phyloP scores from a whole-genome alignment of 2,113 vertebrate genomes.

The Silurus glanis region DNA sequence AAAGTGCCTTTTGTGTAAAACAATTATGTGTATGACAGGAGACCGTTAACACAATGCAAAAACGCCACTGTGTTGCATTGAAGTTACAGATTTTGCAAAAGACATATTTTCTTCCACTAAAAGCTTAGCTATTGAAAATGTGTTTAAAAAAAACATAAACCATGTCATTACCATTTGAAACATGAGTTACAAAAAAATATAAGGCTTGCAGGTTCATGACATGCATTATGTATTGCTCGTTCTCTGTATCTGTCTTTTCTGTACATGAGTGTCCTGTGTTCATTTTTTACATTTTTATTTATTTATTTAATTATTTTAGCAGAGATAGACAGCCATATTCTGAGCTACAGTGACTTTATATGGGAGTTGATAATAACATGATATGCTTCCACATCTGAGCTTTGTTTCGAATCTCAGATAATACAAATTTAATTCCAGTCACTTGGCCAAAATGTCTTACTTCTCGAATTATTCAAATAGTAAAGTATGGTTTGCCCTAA shows the following conservation, averaged over 20 bases:
- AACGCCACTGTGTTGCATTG: constrained; percentile 27
- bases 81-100: constrained; percentile 27
- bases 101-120: constrained; percentile 27
- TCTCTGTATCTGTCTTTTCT: constrained; percentile 12
- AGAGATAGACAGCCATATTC: constrained; percentile 13
- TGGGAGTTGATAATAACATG: background rate
- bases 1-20: constrained; percentile 44
- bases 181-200: constrained; percentile 35
- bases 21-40: constrained; percentile 43
- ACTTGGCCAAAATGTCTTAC: background rate
- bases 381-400: background rate
- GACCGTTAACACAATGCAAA: constrained; percentile 27
- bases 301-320: background rate
- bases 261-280: background rate
- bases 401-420: background rate
- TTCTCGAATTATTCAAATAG: background rate
- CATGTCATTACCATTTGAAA: constrained; percentile 23
- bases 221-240: constrained; percentile 45
- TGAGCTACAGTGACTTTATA: background rate
- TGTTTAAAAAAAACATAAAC: constrained; percentile 30
- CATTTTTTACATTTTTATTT: background rate
- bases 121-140: constrained; percentile 24
- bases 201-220: constrained; percentile 47
- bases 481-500: background rate
- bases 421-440: background rate